These are phyloP conservation scores for Turritopsis dohrnii DNA, from an alignment of 30 jellyfish, hydroid and myxozoan species.

Conservation along the genomic window DNA sequence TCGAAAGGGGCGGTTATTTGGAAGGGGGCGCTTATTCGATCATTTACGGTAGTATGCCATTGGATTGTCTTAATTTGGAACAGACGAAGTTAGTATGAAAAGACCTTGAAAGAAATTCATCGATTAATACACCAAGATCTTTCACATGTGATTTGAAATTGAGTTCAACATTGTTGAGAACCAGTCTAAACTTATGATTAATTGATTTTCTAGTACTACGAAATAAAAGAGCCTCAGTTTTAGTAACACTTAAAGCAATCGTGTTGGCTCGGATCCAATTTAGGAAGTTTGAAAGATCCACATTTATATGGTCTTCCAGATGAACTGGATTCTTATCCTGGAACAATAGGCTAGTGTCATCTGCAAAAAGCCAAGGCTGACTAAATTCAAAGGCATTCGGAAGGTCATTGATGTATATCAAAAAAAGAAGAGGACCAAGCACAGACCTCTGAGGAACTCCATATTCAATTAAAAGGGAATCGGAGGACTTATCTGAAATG, in stretches of 20 bases:
- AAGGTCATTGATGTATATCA: not conserved
- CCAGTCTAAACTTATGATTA: not conserved
- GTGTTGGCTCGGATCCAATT: not conserved
- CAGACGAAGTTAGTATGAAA: no score
- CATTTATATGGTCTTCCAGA: not conserved
- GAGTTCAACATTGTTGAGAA: no score
- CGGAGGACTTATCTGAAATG: no score
- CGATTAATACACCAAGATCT: not conserved
- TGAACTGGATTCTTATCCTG: not conserved
- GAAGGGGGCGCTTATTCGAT: no score
- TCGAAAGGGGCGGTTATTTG: no score
- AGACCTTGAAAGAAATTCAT: no score
- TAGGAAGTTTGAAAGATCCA: not conserved
- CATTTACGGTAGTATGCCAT: no score
- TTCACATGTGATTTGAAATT: not conserved
- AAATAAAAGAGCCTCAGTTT: not conserved
- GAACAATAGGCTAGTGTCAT: not conserved
- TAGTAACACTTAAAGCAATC: not conserved
- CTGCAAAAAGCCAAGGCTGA: not conserved
- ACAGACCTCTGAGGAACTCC: no score
- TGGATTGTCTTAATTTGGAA: no score
- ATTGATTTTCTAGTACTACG: not conserved
- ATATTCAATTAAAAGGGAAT: no score
- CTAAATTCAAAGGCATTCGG: not conserved
- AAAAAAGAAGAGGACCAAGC: not conserved